A percentile compares a stretch with the other conserved stretches of the same genome.
phyloP scores from a whole-genome alignment of 2,888 invertebrate genomes.

The Pemphredon lugubris region DNA sequence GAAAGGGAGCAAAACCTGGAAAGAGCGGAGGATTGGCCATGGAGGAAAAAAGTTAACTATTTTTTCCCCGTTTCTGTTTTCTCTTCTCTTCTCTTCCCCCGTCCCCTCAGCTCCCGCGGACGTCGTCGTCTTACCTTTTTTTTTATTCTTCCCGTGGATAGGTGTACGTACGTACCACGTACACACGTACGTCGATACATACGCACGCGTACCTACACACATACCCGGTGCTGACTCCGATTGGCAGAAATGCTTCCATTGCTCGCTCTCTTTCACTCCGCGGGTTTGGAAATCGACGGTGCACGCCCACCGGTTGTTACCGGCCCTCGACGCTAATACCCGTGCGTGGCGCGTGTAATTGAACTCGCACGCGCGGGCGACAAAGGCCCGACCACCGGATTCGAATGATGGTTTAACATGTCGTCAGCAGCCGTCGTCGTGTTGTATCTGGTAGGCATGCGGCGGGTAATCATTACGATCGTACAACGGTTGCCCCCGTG shows the following conservation, averaged over 20 bases:
- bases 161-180: too few relatives aligned
- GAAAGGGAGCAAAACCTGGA: conserved; percentile 72
- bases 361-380: conserved; percentile 59
- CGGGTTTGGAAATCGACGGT: conserved; percentile 16
- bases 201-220: too few relatives aligned
- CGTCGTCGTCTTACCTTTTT: not conserved
- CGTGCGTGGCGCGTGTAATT: conserved; percentile 61
- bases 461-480: conserved; percentile 60
- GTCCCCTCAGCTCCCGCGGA: not conserved
- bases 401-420: conserved; percentile 68
- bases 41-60: conserved; percentile 66
- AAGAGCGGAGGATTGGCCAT: conserved; percentile 64
- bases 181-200: too few relatives aligned
- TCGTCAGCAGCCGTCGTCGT: conserved; percentile 61
- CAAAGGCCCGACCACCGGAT: conserved; percentile 58
- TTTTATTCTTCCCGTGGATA: not conserved
- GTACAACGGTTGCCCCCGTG: conserved; percentile 37
- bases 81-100: conserved; percentile 11
- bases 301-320: conserved; percentile 32
- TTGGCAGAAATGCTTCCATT: not conserved
- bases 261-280: conserved; percentile 7
- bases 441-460: conserved; percentile 56
- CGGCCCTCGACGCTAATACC: conserved; percentile 51
- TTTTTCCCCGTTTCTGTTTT: conserved; percentile 49
- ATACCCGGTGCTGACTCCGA: too few relatives aligned